Base-by-base conservation (phyloP, 2,113 vertebrate species). In the Plestiodon gilberti region DNA sequence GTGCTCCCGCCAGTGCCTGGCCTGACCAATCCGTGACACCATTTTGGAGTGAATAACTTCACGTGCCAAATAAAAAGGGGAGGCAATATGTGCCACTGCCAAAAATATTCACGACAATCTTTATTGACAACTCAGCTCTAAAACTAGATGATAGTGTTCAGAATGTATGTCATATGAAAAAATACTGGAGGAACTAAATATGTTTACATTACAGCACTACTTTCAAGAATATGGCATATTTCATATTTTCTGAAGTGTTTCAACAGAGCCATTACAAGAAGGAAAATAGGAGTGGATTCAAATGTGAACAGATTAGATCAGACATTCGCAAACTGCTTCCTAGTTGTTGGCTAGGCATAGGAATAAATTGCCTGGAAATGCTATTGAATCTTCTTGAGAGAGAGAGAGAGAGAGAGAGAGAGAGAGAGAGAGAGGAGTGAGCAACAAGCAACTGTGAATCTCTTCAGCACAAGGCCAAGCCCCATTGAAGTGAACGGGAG, bases 321-420 rank as follows among this genome's bases (percentile, higher is more conserved):
- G 84, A 65, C 23, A 25, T 40, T 85, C 52, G 70, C 64, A 71
- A 79, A 85, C 69, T 28, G 20, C 64, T 85, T 85, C 77, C 52
- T 85, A 70, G 25, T 69, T 40, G 23, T 38, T 59, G 61, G 7
- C 52, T 40, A 71, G 35, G 18, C 64, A 81, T 35, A 4, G 22
- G 73, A 13, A 52, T 17, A 67, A 78, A 69, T 57, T 65, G 62
- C 4, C 82, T 38, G 33, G 64, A 82, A 62, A 55, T 38, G n/a
- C 15, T 62, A 65, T 77, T 83, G 18, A 83, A 38, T 22, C 1
- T 18, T n/a, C 9, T 28, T 55, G 11, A 55, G 61, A 25, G n/a
- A n/a, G n/a, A n/a, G n/a, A n/a, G n/a, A n/a, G n/a, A n/a, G n/a
- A n/a, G n/a, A n/a, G n/a, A n/a, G n/a, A n/a, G n/a, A n/a, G n/a